phyloP scores from a whole-genome alignment of 2,113 vertebrate species.

The Alectura lathami region DNA sequence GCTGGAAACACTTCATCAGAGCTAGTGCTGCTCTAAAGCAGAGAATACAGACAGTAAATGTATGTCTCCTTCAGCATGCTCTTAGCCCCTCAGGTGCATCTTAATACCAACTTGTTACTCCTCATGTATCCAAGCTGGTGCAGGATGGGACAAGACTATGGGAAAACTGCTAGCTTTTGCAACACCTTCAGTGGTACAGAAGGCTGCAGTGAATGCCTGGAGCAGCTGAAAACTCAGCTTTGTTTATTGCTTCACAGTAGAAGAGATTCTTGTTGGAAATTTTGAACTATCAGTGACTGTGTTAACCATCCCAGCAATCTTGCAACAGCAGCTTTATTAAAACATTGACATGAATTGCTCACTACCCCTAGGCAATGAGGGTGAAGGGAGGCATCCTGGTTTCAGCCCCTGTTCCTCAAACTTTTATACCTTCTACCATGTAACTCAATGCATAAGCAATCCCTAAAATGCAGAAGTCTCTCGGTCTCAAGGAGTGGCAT shows the following conservation, averaged over 20 bases:
- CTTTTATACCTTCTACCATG: background rate
- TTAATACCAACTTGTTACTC: background rate
- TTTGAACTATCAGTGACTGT: background rate
- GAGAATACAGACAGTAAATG: background rate
- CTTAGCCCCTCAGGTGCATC: background rate
- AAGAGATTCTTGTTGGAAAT: background rate
- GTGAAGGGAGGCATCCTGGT: background rate
- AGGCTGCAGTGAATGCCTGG: background rate
- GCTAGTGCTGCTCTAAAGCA: background rate
- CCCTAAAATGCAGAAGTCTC: background rate
- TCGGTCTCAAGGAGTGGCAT: background rate
- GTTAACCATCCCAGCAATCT: background rate
- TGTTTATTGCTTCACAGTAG: background rate
- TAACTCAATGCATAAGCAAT: background rate
- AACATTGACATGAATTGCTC: background rate
- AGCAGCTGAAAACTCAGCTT: background rate
- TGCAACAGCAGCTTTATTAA: background rate
- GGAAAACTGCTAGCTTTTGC: background rate
- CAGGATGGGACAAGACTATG: background rate
- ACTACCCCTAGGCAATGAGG: background rate
- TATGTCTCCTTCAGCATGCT: background rate
- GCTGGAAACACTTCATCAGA: background rate
- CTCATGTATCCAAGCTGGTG: background rate
- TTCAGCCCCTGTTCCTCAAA: background rate
- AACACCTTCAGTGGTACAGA: fast-evolving